Evolutionary conservation across 1,140 invertebrate species (phyloP), one percentile per base, ranked within the genome.

Genomic region (Heliothis virescens): DNA sequence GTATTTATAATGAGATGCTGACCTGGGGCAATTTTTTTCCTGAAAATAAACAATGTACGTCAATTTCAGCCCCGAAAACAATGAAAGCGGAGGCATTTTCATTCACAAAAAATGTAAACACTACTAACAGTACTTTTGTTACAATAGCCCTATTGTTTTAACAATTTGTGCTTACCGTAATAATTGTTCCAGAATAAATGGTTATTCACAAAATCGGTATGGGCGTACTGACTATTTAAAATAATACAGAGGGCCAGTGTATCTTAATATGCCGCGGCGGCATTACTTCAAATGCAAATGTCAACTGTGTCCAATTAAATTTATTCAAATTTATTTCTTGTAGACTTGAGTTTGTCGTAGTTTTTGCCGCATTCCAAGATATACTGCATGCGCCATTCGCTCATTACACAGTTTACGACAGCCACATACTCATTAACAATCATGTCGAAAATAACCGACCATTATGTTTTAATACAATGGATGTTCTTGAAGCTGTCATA

Each of bases 401-500:
- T 4, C 5, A 53, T 71, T 71, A 71, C 48, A 52, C 41, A 12
- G 16, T 69, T 69, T 71, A 21, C 67, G 34, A 41, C 67, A 71
- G 29, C 67, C 0, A 41, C n/a, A 71, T 71, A 52, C 67, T 12
- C 63, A 71, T 71, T 53, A 71, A 18, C 16, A 52, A 78, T 21
- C 62, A 52, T 76, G 73, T 63, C 73, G 52, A 76, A 76, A 76
- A 59, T 63, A 67, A 55, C 63, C 29, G 16, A 16, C 52, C 63
- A 78, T 57, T 59, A 52, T 69, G 67, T 29, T 47, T 47, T 52
- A 47, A 47, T 34, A 78, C 75, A 77, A 77, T 77, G 26, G 75
- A 57, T 69, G 75, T 53, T 78, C 75, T 78, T 69, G 50, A 53
- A 48, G 53, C 62, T 78, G 52, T 69, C 75, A 69, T 48, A 65